A percentile compares a stretch with the other conserved stretches of the same genome.
Conservation (phyloP, 1,140 invertebrate genomes). For the Heliothis subflexa region DNA sequence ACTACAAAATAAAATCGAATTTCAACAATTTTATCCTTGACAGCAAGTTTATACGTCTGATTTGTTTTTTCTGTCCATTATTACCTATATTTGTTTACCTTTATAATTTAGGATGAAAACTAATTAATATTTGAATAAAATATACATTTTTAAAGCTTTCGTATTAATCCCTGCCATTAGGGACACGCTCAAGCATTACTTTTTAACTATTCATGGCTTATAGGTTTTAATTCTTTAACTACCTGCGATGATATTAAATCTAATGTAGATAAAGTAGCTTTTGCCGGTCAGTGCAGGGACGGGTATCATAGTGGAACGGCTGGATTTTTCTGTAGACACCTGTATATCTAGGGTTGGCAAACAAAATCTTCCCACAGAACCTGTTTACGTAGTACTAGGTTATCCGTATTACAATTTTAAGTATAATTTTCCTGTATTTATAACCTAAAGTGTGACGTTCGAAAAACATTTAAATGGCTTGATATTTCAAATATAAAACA, state of each 20-base stretch:
- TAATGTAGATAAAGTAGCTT: conserved; percentile 40
- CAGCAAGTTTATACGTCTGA: too few relatives aligned
- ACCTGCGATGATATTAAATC: conserved; percentile 41
- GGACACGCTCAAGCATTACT: background rate
- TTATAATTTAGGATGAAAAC: background rate
- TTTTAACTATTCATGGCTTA: conserved; percentile 46
- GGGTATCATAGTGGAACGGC: conserved; percentile 51
- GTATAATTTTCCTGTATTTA: too few relatives aligned
- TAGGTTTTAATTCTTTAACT: conserved; percentile 24
- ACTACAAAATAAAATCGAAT: conserved; percentile 5
- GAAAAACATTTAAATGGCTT: background rate
- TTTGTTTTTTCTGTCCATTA: background rate
- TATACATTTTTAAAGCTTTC: conserved; percentile 3
- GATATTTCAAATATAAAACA: background rate
- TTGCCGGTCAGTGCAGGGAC: conserved; percentile 5
- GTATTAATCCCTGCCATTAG: conserved; percentile 36
- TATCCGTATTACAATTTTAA: background rate
- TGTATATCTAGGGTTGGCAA: conserved; percentile 48
- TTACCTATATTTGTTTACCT: background rate
- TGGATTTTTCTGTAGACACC: conserved; percentile 52
- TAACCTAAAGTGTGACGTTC: too few relatives aligned
- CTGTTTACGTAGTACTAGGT: too few relatives aligned
- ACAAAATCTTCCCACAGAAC: background rate
- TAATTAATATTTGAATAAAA: background rate
- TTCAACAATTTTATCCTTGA: conserved; percentile 18